Evolutionary conservation across 2,888 invertebrate genomes (phyloP), one percentile per base, ranked within the genome.

Genomic region (Meiosimyza platycephala): DNA sequence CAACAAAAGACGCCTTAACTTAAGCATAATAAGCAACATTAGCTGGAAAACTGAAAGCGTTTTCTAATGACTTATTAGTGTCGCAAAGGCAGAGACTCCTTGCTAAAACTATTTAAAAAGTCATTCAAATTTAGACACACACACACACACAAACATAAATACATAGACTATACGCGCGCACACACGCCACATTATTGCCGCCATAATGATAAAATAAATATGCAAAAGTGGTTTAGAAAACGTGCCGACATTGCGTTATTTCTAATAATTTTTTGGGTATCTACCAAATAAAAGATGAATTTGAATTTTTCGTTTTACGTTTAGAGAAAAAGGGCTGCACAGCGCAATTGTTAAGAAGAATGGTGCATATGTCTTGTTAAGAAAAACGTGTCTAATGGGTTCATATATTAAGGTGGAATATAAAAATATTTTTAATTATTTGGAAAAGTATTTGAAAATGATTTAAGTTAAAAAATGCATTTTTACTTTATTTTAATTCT

Each of bases 201-300:
- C 82, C 85, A 83, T 85, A 85, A 85, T 86, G 85, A 85, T 84
- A 85, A 85, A 86, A 85, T 86, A 85, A 86, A 85, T 85, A 85
- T 83, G 85, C 83, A 78, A 82, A 83, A 84, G 83, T 82, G 83
- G 83, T 83, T 84, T 78, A 78, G 76, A 76, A 79, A 81, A 81
- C 84, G 83, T 83, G 83, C 81, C 51, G 50, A 71, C 59, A 59
- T 59, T 65, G 59, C 65, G 57, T 72, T 67, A 60, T 63, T 70
- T 70, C 70, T 70, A 70, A 70, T 72, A 68, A 73, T 71, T 66
- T 71, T 71, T 73, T 67, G 69, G 68, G 47, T 65, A 63, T 55
- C n/a, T 47, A 60, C 59, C 28, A 33, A 28, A 54, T n/a, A 74
- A 57, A 77, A 79, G 80, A 78, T 80, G 79, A 80, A 79, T 80